Percentiles rank a stretch among this genome's conserved stretches.
Evolutionary conservation across 2,888 invertebrate genomes (phyloP).

Genomic region (Mesorhabditis sp.): DNA sequence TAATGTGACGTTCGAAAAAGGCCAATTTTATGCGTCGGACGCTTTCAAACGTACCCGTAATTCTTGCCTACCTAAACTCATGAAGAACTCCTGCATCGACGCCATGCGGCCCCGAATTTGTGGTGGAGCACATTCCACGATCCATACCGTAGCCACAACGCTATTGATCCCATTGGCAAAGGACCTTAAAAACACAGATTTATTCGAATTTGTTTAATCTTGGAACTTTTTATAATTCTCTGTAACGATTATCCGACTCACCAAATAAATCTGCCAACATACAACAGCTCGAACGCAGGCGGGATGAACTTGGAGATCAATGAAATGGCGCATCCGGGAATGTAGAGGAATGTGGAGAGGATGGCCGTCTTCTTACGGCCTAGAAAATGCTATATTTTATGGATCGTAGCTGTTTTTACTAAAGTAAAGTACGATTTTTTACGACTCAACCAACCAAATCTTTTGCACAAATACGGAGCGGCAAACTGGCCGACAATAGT

Average conservation of each 20-base stretch:
- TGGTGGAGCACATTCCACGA: slow-evolving; percentile 41
- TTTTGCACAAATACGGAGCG: slow-evolving; percentile 35
- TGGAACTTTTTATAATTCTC: neutral
- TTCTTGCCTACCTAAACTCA: slow-evolving; percentile 29
- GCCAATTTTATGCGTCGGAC: too few relatives aligned
- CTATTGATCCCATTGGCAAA: slow-evolving; percentile 42
- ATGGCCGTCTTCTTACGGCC: slow-evolving; percentile 34
- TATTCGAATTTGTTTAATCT: neutral
- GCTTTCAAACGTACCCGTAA: too few relatives aligned
- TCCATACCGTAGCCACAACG: slow-evolving; percentile 46
- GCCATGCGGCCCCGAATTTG: slow-evolving; percentile 38
- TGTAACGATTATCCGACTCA: slow-evolving; percentile 7
- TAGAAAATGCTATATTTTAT: slow-evolving; percentile 7
- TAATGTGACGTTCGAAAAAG: too few relatives aligned
- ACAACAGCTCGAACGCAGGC: slow-evolving; percentile 36
- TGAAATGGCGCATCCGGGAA: slow-evolving; percentile 30
- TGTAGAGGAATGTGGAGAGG: slow-evolving; percentile 30
- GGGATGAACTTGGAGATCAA: slow-evolving; percentile 31
- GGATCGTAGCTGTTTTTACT: neutral
- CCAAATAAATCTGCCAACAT: slow-evolving; percentile 42
- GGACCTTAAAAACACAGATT: slow-evolving; percentile 10
- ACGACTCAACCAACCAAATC: slow-evolving; percentile 12
- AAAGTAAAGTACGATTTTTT: neutral
- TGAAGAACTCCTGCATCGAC: slow-evolving; percentile 45
- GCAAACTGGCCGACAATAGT: slow-evolving; percentile 45